These are phyloP conservation scores for Telmatherina bonti DNA, from an alignment of 2,797 vertebrate genomes.

Conservation along the genomic window DNA sequence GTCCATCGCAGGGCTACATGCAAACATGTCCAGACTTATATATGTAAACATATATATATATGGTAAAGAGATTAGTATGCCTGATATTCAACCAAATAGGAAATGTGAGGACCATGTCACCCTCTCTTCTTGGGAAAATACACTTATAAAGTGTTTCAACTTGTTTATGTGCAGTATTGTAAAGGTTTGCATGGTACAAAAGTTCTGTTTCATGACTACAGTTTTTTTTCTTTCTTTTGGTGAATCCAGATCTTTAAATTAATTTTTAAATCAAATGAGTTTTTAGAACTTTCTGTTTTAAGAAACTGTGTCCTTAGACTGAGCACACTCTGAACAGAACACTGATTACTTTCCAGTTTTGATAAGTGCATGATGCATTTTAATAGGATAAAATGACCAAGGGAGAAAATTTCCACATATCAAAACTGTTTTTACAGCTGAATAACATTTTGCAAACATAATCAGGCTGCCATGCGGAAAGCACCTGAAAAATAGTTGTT, in stretches of 20 bases:
- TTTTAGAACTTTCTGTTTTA: slow-evolving; percentile 17
- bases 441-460: slow-evolving; percentile 66
- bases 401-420: slow-evolving; percentile 37
- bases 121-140: not conserved
- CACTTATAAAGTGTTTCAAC: not conserved
- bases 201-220: not conserved
- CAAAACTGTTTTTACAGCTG: slow-evolving; percentile 56
- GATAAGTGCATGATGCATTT: slow-evolving; percentile 14
- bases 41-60: no score
- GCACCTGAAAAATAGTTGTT: slow-evolving; percentile 55
- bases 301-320: slow-evolving; percentile 23
- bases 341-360: slow-evolving; percentile 34
- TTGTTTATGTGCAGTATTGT: not conserved
- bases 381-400: slow-evolving; percentile 43
- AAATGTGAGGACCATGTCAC: not conserved
- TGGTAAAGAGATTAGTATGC: no score
- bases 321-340: slow-evolving; percentile 5
- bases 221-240: no score
- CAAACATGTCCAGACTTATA: no score
- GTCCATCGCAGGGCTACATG: no score
- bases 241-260: no score
- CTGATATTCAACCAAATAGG: not conserved
- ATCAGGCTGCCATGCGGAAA: slow-evolving; percentile 42
- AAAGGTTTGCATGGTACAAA: not conserved
- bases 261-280: not conserved